Evolutionary conservation across 2,797 vertebrate species (phyloP).

Genomic region (Spheniscus humboldti): DNA sequence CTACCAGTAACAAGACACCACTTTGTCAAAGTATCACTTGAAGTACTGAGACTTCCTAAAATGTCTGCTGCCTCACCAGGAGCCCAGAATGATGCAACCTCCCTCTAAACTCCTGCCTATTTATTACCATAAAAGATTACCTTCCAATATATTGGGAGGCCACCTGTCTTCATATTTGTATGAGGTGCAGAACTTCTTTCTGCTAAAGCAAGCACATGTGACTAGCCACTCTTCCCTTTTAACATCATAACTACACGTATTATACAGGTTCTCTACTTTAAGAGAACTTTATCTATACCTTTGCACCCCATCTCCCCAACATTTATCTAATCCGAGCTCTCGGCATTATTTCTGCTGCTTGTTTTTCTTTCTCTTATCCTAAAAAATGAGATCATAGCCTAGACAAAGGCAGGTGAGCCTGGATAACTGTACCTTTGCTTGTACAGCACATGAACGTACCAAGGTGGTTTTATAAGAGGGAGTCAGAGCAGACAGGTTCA

Average conservation of each 20-base stretch:
- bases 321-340: background rate
- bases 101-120: background rate
- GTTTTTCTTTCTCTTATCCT: background rate
- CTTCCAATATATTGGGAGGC: background rate
- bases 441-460: background rate
- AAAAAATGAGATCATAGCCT: background rate
- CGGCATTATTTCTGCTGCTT: background rate
- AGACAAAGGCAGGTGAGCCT: background rate
- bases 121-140: conserved; percentile 21
- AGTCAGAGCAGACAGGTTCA: background rate
- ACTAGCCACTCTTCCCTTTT: background rate
- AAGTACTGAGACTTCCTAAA: conserved; percentile 28
- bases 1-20: conserved; percentile 41
- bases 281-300: background rate
- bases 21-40: background rate
- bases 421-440: background rate
- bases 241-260: fast-evolving
- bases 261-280: background rate
- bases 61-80: conserved; percentile 38
- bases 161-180: background rate
- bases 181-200: background rate
- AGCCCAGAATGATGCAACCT: conserved; percentile 15
- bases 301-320: background rate
- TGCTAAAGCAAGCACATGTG: background rate
- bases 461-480: background rate